Percentiles rank a stretch among this genome's conserved stretches.
Evolutionary conservation across 2,888 invertebrate genomes (phyloP).

Genomic region (Phortica magna): DNA sequence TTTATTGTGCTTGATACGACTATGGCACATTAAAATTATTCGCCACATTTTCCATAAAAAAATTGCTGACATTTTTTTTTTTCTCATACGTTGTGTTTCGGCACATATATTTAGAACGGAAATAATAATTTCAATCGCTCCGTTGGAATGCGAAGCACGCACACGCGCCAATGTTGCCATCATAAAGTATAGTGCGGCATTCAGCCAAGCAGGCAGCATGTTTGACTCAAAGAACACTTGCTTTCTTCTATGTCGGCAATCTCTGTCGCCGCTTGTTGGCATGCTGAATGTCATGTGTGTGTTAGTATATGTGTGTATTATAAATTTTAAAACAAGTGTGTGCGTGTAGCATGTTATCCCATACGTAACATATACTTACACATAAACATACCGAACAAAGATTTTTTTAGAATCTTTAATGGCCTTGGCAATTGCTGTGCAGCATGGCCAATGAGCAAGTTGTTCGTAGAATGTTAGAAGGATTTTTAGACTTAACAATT

Average conservation of each 20-base stretch:
- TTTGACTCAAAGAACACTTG: slow-evolving; percentile 19
- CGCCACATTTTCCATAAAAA: slow-evolving; percentile 13
- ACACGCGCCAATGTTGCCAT: slow-evolving; percentile 59
- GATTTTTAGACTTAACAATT: not conserved
- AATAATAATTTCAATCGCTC: slow-evolving; percentile 27
- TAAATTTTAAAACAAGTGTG: slow-evolving; percentile 69
- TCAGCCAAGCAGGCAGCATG: slow-evolving; percentile 12
- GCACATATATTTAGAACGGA: not conserved
- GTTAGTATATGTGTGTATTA: slow-evolving; percentile 54
- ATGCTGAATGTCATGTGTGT: slow-evolving; percentile 1
- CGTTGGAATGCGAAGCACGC: slow-evolving; percentile 37
- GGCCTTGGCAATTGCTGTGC: slow-evolving; percentile 66
- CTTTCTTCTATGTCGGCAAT: slow-evolving; percentile 51
- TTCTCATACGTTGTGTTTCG: not conserved
- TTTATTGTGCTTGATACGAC: no score
- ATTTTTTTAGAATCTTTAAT: no score
- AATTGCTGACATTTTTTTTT: slow-evolving; percentile 1
- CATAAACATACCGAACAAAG: slow-evolving; percentile 49
- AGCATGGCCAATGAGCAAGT: slow-evolving; percentile 18
- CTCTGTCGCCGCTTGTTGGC: slow-evolving; percentile 63
- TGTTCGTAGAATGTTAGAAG: not conserved
- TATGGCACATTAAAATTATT: not conserved
- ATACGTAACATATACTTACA: not conserved
- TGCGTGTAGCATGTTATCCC: slow-evolving; percentile 31
- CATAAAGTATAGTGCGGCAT: slow-evolving; percentile 60